phyloP scores from a whole-genome alignment of 2,888 invertebrate genomes.

The Margaritifera margaritifera region DNA sequence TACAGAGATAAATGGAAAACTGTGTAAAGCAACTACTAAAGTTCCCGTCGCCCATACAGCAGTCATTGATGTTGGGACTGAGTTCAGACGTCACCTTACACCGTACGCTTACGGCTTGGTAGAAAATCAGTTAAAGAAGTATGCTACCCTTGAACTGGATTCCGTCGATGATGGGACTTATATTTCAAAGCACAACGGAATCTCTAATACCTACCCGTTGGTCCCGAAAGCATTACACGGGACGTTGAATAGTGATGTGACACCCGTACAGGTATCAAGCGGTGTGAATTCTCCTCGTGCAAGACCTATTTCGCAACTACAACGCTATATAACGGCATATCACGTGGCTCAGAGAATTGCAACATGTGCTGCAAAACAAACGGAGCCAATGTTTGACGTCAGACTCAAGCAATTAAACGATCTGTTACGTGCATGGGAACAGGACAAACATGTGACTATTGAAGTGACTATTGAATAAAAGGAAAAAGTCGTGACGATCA shows the following conservation, averaged over 20 bases:
- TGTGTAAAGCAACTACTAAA: slow-evolving; percentile 4
- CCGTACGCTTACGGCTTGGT: neutral
- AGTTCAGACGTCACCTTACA: slow-evolving; percentile 3
- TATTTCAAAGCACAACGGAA: too few relatives aligned
- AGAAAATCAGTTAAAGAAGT: neutral
- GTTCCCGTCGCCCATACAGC: slow-evolving; percentile 1
- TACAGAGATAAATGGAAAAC: slow-evolving; percentile 14
- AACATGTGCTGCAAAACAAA: slow-evolving; percentile 6
- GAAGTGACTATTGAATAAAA: neutral
- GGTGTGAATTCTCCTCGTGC: neutral
- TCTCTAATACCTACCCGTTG: slow-evolving; percentile 1
- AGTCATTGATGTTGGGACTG: too few relatives aligned
- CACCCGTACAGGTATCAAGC: neutral
- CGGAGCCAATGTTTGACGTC: slow-evolving; percentile 2
- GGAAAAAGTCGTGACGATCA: too few relatives aligned
- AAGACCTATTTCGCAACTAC: slow-evolving; percentile 3
- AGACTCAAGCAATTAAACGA: neutral
- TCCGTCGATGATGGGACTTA: too few relatives aligned
- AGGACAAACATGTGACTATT: neutral
- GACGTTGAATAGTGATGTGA: neutral
- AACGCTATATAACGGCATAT: slow-evolving; percentile 5
- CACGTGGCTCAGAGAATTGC: slow-evolving; percentile 9
- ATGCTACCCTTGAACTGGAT: neutral
- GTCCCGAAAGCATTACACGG: slow-evolving; percentile 3
- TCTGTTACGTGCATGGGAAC: slow-evolving; percentile 1